These are phyloP conservation scores for Amiota mariae DNA, from an alignment of 2,888 invertebrate species.

Conservation along the genomic window DNA sequence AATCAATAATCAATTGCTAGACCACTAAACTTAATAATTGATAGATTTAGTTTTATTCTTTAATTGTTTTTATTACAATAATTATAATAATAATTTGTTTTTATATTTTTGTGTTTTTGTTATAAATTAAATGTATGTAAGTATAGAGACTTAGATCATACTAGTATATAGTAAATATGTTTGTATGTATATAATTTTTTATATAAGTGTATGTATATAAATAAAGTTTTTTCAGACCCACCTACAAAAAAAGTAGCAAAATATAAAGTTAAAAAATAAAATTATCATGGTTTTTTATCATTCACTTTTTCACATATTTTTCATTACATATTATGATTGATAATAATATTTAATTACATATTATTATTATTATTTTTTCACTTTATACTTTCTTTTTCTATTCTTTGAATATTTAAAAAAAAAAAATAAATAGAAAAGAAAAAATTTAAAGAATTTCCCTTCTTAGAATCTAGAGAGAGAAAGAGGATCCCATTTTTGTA, in stretches of 20 bases:
- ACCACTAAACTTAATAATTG: conserved; percentile 22
- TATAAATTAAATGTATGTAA: conserved; percentile 2
- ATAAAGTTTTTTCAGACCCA: conserved; percentile 42
- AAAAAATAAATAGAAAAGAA: conserved; percentile 26
- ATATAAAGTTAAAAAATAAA: not conserved
- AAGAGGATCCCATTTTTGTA: too few relatives aligned
- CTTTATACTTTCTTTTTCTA: not conserved
- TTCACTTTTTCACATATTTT: not conserved
- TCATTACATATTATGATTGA: too few relatives aligned
- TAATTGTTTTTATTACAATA: conserved; percentile 30
- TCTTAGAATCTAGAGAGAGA: too few relatives aligned
- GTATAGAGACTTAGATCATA: conserved; percentile 44
- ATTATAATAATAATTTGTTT: too few relatives aligned
- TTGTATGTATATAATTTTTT: conserved; percentile 41
- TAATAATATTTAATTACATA: too few relatives aligned
- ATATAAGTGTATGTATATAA: conserved; percentile 34
- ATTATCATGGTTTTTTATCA: too few relatives aligned
- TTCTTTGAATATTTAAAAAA: too few relatives aligned
- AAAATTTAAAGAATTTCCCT: conserved; percentile 11
- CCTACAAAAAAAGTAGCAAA: conserved; percentile 38
- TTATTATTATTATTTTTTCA: not conserved
- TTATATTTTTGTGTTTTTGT: not conserved
- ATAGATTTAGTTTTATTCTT: conserved; percentile 40
- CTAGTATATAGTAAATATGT: conserved; percentile 30
- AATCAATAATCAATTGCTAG: conserved; percentile 43